phyloP scores from a whole-genome alignment of 1,140 invertebrate species.

The Oncopeltus fasciatus region DNA sequence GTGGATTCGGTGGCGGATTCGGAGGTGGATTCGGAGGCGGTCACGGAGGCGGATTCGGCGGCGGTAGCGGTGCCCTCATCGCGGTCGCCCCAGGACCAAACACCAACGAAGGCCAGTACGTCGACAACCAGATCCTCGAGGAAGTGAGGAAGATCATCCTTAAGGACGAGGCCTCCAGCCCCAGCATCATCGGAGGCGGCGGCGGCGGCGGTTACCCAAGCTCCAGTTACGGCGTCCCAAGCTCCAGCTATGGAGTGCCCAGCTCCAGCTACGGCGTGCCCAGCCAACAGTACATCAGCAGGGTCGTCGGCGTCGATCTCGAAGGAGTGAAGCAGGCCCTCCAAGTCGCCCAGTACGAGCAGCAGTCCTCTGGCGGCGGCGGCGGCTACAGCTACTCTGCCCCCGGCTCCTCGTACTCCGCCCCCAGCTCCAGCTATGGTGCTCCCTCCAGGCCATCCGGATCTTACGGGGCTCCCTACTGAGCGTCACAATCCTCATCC shows the following conservation, averaged over 20 bases:
- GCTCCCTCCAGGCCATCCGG: conserved; percentile 37
- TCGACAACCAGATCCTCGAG: conserved; percentile 59
- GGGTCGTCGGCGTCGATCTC: conserved; percentile 56
- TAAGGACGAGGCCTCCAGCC: conserved; percentile 52
- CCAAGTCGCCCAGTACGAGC: conserved; percentile 57
- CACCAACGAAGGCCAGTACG: conserved; percentile 58
- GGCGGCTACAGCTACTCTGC: conserved; percentile 35
- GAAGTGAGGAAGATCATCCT: conserved; percentile 66
- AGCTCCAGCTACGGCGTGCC: conserved; percentile 37
- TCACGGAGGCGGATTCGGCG: conserved; percentile 32
- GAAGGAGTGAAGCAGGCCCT: conserved; percentile 61
- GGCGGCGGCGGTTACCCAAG: conserved; percentile 30
- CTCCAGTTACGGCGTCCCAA: conserved; percentile 35
- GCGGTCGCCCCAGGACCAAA: conserved; percentile 55
- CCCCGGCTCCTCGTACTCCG: conserved; percentile 44
- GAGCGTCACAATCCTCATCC: background rate
- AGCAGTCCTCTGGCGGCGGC: conserved; percentile 32
- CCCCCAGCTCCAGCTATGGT: conserved; percentile 40
- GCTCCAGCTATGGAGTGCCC: conserved; percentile 38
- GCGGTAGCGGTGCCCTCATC: conserved; percentile 51
- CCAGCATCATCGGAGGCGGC: conserved; percentile 30
- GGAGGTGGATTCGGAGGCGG: conserved; percentile 38
- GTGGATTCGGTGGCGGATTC: conserved; percentile 35
- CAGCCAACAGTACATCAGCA: conserved; percentile 32
- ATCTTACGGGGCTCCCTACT: conserved; percentile 43